Evolutionary conservation across 2,888 invertebrate species (phyloP), one percentile per base, ranked within the genome.

Genomic region (Aspidiotus rigidus): DNA sequence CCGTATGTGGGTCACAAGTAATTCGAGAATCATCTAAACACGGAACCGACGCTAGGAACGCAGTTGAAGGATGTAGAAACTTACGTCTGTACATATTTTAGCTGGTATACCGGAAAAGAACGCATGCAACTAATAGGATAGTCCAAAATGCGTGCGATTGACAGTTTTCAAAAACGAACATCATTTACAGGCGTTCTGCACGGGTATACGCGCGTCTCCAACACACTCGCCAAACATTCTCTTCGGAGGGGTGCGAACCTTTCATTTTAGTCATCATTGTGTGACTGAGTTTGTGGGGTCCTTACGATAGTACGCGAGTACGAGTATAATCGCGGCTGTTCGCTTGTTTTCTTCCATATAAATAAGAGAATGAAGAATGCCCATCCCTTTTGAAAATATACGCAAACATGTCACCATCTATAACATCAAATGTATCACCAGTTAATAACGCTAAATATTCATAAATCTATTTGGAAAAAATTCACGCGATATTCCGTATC

Each of bases 91-190:
- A 49, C 49, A 49, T 49, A 13, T 11, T 49, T 11, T 49, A n/a
- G 11, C 9, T 28, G 57, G 39, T 60, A 39, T 39, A 40, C 28
- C 10, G 28, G 60, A 60, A 39, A 28, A 39, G 60, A 60, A 66
- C 66, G 56, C 66, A 59, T 66, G 66, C 66, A 66, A 66, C 56
- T 66, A 66, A 66, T 66, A 66, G 66, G 66, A 66, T 57, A 59
- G 66, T 66, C 66, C 57, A 57, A 66, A 57, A 66, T 66, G 66
- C 44, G 57, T 66, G 66, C 66, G 66, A 66, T 66, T 66, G 66
- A 66, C 66, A 66, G 66, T 62, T 69, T 69, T 69, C 69, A 62
- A 69, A 69, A 69, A 69, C 61, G 62, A 62, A 69, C 69, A 69
- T 66, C 66, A 66, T 57, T 66, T 66, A 57, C 66, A 66, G 66